phyloP scores from a whole-genome alignment of 1,140 invertebrate species.

The Pogonomyrmex barbatus region DNA sequence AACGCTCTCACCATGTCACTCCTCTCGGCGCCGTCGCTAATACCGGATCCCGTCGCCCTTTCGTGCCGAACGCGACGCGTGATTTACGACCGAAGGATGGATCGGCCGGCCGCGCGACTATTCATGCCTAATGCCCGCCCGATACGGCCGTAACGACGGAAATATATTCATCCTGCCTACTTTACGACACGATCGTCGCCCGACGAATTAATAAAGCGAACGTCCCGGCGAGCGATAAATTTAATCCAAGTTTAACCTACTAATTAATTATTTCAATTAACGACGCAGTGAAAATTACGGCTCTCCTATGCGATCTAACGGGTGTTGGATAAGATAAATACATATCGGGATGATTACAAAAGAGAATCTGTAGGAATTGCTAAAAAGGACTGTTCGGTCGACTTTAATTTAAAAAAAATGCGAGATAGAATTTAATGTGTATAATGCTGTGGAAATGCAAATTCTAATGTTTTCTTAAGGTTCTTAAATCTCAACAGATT shows the following conservation, averaged over 20 bases:
- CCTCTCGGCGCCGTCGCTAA: constrained; percentile 78
- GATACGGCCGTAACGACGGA: constrained; percentile 47
- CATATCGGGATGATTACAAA: not conserved
- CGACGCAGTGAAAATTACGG: not conserved
- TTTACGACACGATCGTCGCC: constrained; percentile 47
- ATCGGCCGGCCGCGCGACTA: constrained; percentile 57
- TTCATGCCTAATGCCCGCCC: constrained; percentile 42
- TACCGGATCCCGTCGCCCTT: constrained; percentile 74
- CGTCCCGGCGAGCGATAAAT: constrained; percentile 27
- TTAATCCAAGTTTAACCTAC: not conserved
- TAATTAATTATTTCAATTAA: constrained; percentile 1
- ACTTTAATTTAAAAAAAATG: not conserved
- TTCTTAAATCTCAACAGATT: no score
- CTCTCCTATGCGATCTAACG: not conserved
- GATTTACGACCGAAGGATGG: constrained; percentile 80
- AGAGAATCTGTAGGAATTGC: not conserved
- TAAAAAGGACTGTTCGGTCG: not conserved
- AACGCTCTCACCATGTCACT: constrained; percentile 80
- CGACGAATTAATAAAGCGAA: constrained; percentile 66
- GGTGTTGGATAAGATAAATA: not conserved
- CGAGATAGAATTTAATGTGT: no score
- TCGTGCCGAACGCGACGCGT: constrained; percentile 68
- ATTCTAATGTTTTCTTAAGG: no score
- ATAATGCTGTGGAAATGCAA: no score
- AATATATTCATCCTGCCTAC: constrained; percentile 36